A percentile compares a stretch with the other conserved stretches of the same genome.
Evolutionary conservation across 2,888 invertebrate genomes (phyloP).

Genomic region (Ferrisia virgata): DNA sequence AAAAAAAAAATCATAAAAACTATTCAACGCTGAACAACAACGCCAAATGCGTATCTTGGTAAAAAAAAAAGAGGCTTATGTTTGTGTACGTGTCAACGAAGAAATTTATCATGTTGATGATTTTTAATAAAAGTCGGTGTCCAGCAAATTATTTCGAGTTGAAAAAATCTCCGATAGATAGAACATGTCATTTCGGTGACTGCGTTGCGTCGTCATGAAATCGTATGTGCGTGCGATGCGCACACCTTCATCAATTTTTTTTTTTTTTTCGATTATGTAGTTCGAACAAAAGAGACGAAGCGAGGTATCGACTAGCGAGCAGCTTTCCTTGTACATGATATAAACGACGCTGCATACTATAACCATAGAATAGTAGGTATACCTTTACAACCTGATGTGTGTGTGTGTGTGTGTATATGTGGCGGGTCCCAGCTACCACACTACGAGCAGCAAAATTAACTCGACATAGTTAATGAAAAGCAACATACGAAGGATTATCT

Average conservation of each 20-base stretch:
- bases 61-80: neutral
- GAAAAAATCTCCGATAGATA: neutral
- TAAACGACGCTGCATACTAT: neutral
- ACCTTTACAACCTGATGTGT: neutral
- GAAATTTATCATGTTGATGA: constrained; percentile 23
- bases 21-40: constrained; percentile 3
- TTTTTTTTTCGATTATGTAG: neutral
- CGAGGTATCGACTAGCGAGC: neutral
- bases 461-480: constrained; percentile 11
- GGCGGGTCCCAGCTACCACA: neutral
- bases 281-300: neutral
- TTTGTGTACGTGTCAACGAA: constrained; percentile 28
- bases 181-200: neutral
- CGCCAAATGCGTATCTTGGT: neutral
- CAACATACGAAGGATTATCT: neutral
- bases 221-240: neutral
- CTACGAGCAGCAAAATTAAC: constrained; percentile 13
- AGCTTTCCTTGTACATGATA: neutral
- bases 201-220: neutral
- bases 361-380: neutral
- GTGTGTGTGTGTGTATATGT: neutral
- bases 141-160: constrained; percentile 16
- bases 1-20: constrained; percentile 1
- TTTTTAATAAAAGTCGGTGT: constrained; percentile 11
- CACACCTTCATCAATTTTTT: constrained; percentile 10